phyloP scores from a whole-genome alignment of 2,888 invertebrate species.

The Drosophila dives region DNA sequence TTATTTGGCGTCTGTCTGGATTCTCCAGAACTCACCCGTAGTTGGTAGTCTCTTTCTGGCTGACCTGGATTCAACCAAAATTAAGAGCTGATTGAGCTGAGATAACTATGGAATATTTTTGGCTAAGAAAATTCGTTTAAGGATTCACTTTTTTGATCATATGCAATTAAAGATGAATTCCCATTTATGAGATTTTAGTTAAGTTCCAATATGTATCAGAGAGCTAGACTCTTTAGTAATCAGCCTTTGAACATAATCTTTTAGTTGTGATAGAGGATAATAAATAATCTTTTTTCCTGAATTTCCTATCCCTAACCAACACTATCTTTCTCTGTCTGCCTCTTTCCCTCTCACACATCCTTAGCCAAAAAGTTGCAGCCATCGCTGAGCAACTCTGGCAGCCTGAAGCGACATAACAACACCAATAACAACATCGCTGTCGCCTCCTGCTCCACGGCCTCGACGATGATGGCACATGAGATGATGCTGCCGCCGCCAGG shows the following conservation, averaged over 20 bases:
- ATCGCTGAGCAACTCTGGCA: slow-evolving; percentile 48
- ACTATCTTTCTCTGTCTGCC: neutral
- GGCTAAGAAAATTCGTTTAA: neutral
- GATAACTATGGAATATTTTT: neutral
- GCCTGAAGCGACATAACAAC: slow-evolving; percentile 56
- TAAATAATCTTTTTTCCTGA: neutral
- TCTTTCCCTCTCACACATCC: neutral
- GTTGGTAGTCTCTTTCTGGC: neutral
- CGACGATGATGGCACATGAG: slow-evolving; percentile 48
- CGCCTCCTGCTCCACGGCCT: slow-evolving; percentile 27
- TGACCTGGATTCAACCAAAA: neutral
- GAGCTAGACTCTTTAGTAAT: neutral
- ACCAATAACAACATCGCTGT: slow-evolving; percentile 6
- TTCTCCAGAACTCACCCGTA: neutral
- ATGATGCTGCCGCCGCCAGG: slow-evolving; percentile 49
- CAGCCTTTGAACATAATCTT: neutral
- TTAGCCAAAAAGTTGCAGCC: slow-evolving; percentile 59
- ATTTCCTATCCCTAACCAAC: neutral
- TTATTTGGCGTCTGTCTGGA: no score
- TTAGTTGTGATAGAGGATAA: neutral
- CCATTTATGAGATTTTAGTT: neutral
- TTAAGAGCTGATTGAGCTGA: neutral
- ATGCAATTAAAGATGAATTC: neutral
- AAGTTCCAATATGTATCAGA: neutral
- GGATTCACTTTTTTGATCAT: neutral